Evolutionary conservation across 2,888 invertebrate genomes (phyloP).

Genomic region (Microctonus hyperodae): DNA sequence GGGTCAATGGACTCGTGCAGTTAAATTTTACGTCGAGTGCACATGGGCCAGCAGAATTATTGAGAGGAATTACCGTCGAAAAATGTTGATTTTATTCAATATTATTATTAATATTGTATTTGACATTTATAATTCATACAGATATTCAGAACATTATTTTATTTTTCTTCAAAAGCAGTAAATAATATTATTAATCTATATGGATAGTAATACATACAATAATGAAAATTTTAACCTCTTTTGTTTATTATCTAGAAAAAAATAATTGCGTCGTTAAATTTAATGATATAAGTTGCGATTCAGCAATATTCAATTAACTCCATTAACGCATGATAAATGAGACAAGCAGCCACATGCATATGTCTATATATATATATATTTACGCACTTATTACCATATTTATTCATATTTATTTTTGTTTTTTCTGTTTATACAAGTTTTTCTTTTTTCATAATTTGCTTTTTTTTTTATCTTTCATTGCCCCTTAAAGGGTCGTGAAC

Average conservation of each 20-base stretch:
- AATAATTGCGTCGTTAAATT: not conserved
- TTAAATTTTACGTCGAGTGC: not conserved
- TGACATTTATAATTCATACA: not conserved
- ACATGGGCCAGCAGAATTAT: not conserved
- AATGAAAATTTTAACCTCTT: not conserved
- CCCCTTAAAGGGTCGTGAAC: constrained; percentile 23
- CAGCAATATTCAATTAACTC: not conserved
- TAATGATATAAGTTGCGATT: not conserved
- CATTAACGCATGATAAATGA: not conserved
- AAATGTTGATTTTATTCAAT: not conserved
- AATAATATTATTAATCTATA: not conserved
- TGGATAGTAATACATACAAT: not conserved
- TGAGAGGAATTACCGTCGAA: not conserved
- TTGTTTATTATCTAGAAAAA: not conserved
- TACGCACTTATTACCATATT: not conserved
- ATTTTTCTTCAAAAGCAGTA: not conserved
- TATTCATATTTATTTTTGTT: not conserved
- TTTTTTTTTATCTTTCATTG: not conserved
- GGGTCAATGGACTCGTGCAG: constrained; percentile 24
- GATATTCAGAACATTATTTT: not conserved
- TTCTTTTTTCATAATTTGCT: not conserved
- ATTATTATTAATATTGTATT: not conserved
- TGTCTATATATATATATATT: not conserved
- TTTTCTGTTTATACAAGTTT: no score
- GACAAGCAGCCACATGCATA: not conserved